Percentiles rank a stretch among this genome's conserved stretches.
These are phyloP conservation scores for Papilio glaucus DNA, from an alignment of 1,140 invertebrate genomes.

Conservation along the genomic window DNA sequence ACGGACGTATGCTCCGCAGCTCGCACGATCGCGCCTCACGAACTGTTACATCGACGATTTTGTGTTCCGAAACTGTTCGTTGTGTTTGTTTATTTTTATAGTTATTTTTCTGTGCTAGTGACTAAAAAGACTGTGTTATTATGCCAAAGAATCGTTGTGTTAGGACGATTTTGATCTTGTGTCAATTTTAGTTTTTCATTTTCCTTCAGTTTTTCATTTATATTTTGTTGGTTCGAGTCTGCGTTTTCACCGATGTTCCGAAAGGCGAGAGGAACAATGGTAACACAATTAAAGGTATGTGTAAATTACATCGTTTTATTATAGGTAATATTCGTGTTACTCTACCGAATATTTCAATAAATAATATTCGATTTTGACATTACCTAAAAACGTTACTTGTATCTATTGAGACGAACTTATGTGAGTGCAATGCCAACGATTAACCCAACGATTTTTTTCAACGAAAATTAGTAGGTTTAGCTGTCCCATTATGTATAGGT, in stretches of 20 bases:
- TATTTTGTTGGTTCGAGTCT: slow-evolving; percentile 49
- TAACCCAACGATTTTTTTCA: too few species aligned
- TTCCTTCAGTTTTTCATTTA: slow-evolving; percentile 51
- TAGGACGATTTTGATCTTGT: slow-evolving; percentile 63
- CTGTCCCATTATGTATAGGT: too few species aligned
- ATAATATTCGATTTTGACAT: background rate
- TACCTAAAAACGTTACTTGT: too few species aligned
- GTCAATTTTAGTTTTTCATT: slow-evolving; percentile 59
- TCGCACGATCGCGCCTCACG: slow-evolving; percentile 63
- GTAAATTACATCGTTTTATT: slow-evolving; percentile 31
- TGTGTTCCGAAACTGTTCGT: slow-evolving; percentile 53
- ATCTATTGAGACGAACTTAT: too few species aligned
- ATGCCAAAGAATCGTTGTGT: slow-evolving; percentile 77
- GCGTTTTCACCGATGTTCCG: slow-evolving; percentile 71
- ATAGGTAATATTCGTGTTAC: background rate
- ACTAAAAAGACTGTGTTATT: slow-evolving; percentile 63
- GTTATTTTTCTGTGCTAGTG: slow-evolving; percentile 58
- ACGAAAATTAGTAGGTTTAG: too few species aligned
- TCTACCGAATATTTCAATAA: background rate
- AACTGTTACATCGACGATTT: slow-evolving; percentile 62
- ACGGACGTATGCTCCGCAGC: slow-evolving; percentile 62
- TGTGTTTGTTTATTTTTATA: slow-evolving; percentile 61
- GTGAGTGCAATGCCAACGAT: too few species aligned
- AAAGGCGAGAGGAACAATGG: slow-evolving; percentile 76
- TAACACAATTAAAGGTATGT: slow-evolving; percentile 75